Percentiles rank a stretch among this genome's conserved stretches.
Conservation (phyloP, 2,113 vertebrate species). For the Varanus salvator region DNA sequence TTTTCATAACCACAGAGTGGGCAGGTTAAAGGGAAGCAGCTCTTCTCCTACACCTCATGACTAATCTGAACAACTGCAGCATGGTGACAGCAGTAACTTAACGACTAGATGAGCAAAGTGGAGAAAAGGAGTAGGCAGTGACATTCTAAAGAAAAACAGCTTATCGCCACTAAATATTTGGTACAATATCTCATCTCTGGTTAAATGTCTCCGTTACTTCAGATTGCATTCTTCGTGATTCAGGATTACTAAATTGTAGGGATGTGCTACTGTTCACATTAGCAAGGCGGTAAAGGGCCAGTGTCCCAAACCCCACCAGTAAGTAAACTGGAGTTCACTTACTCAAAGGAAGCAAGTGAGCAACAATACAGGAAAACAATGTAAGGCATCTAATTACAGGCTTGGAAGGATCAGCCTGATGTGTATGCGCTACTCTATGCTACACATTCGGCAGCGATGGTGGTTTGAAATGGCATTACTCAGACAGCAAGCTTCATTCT, state of each 20-base stretch:
- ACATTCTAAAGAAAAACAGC: slow-evolving; percentile 30
- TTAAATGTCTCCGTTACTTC: slow-evolving; percentile 42
- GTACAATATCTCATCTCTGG: slow-evolving; percentile 58
- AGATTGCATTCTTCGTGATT: slow-evolving; percentile 51
- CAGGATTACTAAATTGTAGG: slow-evolving; percentile 57
- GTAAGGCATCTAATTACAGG: slow-evolving; percentile 43
- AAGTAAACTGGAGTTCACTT: slow-evolving; percentile 51
- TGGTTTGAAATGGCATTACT: slow-evolving; percentile 63
- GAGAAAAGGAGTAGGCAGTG: slow-evolving; percentile 25
- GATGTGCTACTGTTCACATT: slow-evolving; percentile 64
- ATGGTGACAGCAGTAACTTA: slow-evolving; percentile 44
- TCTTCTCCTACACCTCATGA: neutral
- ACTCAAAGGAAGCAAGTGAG: slow-evolving; percentile 55
- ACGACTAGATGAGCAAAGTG: slow-evolving; percentile 17
- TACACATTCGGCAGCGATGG: slow-evolving; percentile 10
- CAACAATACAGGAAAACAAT: slow-evolving; percentile 59
- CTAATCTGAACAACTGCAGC: slow-evolving; percentile 7
- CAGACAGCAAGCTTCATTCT: slow-evolving; percentile 50
- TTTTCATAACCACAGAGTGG: neutral
- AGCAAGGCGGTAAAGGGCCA: slow-evolving; percentile 61
- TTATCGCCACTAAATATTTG: slow-evolving; percentile 42
- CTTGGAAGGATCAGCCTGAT: slow-evolving; percentile 59
- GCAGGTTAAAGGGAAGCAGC: neutral
- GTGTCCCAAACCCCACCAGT: slow-evolving; percentile 51
- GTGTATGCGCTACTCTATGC: slow-evolving; percentile 18